Evolutionary conservation across 2,797 vertebrate species (phyloP).

Genomic region (Eleutherodactylus coqui): DNA sequence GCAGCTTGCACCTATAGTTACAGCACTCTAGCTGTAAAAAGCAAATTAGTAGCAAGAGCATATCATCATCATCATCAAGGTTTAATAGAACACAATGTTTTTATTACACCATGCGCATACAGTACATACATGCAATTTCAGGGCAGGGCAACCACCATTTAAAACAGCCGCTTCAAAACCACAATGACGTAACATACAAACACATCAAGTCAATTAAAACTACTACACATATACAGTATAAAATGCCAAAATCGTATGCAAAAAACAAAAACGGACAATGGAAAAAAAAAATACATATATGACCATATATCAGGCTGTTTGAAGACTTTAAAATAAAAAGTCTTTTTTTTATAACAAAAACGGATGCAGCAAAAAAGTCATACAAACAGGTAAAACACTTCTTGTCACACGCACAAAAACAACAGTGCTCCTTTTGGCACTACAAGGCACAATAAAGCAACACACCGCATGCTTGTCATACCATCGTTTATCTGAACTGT

Average conservation of each 20-base stretch:
- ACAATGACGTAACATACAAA: background rate
- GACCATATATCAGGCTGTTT: conserved; percentile 21
- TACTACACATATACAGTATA: conserved; percentile 27
- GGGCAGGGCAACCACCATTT: background rate
- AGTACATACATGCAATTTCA: conserved; percentile 49
- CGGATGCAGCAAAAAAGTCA: conserved; percentile 12
- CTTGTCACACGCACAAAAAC: conserved; percentile 42
- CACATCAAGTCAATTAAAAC: conserved; percentile 3
- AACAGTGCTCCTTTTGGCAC: conserved; percentile 59
- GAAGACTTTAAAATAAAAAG: conserved; percentile 5
- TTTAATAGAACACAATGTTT: background rate
- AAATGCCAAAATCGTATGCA: conserved; percentile 9
- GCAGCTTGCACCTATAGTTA: background rate
- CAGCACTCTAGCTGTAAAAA: conserved; percentile 61
- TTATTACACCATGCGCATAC: conserved; percentile 32
- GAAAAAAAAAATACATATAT: background rate
- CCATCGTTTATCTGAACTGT: conserved; percentile 76
- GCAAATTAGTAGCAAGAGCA: conserved; percentile 23
- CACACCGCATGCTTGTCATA: conserved; percentile 73
- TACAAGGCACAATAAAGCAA: conserved; percentile 65
- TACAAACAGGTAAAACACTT: background rate
- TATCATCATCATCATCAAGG: background rate
- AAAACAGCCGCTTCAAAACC: conserved; percentile 7
- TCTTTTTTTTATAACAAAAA: background rate
- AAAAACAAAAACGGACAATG: conserved; percentile 13